Evolutionary conservation across 2,113 vertebrate genomes (phyloP), one percentile per base, ranked within the genome.

Genomic region (Toxotes jaculatrix): DNA sequence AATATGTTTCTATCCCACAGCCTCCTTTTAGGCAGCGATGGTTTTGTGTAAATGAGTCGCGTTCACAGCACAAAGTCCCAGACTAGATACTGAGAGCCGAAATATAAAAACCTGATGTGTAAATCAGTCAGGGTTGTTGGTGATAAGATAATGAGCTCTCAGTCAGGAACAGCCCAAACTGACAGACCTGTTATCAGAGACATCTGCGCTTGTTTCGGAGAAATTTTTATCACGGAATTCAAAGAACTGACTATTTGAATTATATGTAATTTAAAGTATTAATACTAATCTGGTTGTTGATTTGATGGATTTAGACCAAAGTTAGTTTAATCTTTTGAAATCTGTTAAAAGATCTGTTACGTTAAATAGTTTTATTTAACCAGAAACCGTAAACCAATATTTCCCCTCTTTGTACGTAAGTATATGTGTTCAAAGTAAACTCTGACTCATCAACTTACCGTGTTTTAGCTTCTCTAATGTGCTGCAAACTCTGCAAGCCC

Each of bases 401-500:
- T 69, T 56, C 49, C 17, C 40, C 9, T 13, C 13, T 4, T 0
- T 1, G 0, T 43, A 36, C 11, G 23, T 55, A 27, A 40, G 4
- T 36, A 6, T 31, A n/a, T 12, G 40, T 14, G 57, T 14, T 34
- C 21, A n/a, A 49, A 1, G 51, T 47, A 16, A 73, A 66, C 43
- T 53, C 8, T 78, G 81, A 79, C 69, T 31, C 77, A 69, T 45
- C 14, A 3, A 32, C 31, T 60, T 16, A 0, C 36, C 31, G 38
- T 56, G 17, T 14, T 56, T 23, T 1, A 16, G 34, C 21, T 19
- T 34, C 67, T 3, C 9, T 47, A 1, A 23, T 21, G n/a, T 8
- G 16, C 42, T 87, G 76, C 66, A 76, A 47, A 60, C 59, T 60
- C 63, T 82, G 75, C 80, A 67, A 40, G 10, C 31, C 62, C 67